Evolutionary conservation across 2,113 vertebrate genomes (phyloP).

Genomic region (Dipodomys stephensi): DNA sequence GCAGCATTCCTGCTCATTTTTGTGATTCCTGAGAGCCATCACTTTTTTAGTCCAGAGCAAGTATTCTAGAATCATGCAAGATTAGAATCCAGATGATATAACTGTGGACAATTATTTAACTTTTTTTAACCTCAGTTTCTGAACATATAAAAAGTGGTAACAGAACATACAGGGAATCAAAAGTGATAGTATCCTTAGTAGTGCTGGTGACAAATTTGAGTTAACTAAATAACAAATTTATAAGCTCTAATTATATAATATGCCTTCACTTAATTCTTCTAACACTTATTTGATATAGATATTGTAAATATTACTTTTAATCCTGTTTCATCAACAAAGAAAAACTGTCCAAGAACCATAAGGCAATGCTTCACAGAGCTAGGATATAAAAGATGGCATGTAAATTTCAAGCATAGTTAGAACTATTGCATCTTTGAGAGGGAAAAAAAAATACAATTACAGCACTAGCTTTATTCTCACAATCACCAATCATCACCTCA

Average conservation of each 20-base stretch:
- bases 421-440: neutral
- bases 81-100: conserved; percentile 1
- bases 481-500: neutral
- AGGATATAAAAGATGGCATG: too few relatives aligned
- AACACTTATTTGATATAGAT: neutral
- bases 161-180: conserved; percentile 17
- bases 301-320: neutral
- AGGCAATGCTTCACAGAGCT: neutral
- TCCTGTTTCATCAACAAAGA: neutral
- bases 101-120: neutral
- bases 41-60: neutral
- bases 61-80: neutral
- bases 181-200: neutral
- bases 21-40: neutral
- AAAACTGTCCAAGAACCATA: conserved; percentile 9
- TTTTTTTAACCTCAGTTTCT: conserved; percentile 49
- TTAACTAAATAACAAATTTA: conserved; percentile 29
- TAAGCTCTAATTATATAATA: neutral
- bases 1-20: neutral
- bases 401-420: neutral
- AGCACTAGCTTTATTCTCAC: neutral
- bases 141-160: conserved; percentile 32
- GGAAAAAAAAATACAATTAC: neutral
- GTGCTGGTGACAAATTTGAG: neutral
- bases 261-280: neutral